These are phyloP conservation scores for Drosophila differens DNA, from an alignment of 2,888 invertebrate species.

Conservation along the genomic window DNA sequence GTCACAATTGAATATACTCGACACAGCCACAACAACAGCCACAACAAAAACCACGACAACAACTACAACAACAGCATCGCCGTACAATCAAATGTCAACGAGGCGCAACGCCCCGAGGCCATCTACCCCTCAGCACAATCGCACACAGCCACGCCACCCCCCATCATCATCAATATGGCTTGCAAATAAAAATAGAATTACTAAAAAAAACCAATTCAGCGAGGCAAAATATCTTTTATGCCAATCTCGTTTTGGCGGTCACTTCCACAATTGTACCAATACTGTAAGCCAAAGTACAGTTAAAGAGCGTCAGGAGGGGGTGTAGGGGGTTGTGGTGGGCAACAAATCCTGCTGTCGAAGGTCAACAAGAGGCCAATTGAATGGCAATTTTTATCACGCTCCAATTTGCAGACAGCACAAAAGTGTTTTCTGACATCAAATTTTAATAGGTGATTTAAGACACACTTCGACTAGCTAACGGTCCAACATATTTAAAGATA, in stretches of 20 bases:
- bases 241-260: slow-evolving; percentile 39
- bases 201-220: slow-evolving; percentile 28
- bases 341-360: slow-evolving; percentile 42
- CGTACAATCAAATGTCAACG: slow-evolving; percentile 51
- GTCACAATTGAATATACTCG: slow-evolving; percentile 40
- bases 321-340: neutral
- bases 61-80: slow-evolving; percentile 17
- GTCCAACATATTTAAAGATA: neutral
- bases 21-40: slow-evolving; percentile 37
- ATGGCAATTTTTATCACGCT: slow-evolving; percentile 31
- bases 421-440: slow-evolving; percentile 23
- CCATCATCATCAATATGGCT: slow-evolving; percentile 14
- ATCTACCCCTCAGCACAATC: slow-evolving; percentile 18
- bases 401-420: slow-evolving; percentile 23
- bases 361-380: slow-evolving; percentile 55
- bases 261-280: slow-evolving; percentile 20
- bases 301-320: slow-evolving; percentile 10
- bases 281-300: slow-evolving; percentile 16
- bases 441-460: slow-evolving; percentile 14
- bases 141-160: neutral
- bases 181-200: slow-evolving; percentile 49
- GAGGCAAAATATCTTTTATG: slow-evolving; percentile 39
- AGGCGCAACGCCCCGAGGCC: slow-evolving; percentile 39
- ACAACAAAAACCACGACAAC: slow-evolving; percentile 22
- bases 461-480: neutral